Percentiles rank a stretch among this genome's conserved stretches.
Conservation (phyloP, 2,797 vertebrate species). For the Danio jaintianensis region DNA sequence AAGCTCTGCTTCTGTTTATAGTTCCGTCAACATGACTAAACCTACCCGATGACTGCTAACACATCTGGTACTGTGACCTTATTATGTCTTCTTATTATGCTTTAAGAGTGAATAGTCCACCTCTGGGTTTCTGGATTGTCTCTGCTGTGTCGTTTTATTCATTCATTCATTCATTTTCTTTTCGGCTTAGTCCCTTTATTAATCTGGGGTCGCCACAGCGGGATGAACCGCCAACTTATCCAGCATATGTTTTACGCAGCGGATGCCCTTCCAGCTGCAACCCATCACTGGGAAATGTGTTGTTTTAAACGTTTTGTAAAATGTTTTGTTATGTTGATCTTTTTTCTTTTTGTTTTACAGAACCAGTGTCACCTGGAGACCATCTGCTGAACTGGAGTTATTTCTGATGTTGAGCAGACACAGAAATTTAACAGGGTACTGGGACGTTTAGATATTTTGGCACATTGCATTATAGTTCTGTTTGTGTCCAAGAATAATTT, state of each 20-base stretch:
- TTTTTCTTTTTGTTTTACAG: constrained; percentile 56
- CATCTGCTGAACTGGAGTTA: constrained; percentile 77
- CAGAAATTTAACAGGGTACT: constrained; percentile 65
- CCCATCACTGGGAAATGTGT: too few relatives aligned
- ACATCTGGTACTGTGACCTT: constrained; percentile 30
- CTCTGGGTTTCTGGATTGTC: neutral
- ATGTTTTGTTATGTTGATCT: constrained; percentile 30
- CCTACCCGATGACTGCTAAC: neutral
- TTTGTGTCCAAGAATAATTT: too few relatives aligned
- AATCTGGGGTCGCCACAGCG: too few relatives aligned
- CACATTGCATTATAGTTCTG: too few relatives aligned
- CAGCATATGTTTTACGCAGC: too few relatives aligned
- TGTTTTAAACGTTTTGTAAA: too few relatives aligned
- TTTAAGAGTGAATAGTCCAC: neutral
- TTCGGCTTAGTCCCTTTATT: too few relatives aligned
- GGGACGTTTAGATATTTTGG: constrained; percentile 1
- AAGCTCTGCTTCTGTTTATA: constrained; percentile 32
- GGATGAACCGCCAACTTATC: too few relatives aligned
- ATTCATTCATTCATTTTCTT: too few relatives aligned
- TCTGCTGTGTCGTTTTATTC: neutral
- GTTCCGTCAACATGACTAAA: constrained; percentile 7
- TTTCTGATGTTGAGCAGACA: constrained; percentile 61
- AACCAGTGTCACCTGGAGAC: constrained; percentile 84
- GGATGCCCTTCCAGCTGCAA: too few relatives aligned
- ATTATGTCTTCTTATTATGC: constrained; percentile 11